phyloP scores from a whole-genome alignment of 2,113 vertebrate genomes.

The Tychaedon coryphoeus region DNA sequence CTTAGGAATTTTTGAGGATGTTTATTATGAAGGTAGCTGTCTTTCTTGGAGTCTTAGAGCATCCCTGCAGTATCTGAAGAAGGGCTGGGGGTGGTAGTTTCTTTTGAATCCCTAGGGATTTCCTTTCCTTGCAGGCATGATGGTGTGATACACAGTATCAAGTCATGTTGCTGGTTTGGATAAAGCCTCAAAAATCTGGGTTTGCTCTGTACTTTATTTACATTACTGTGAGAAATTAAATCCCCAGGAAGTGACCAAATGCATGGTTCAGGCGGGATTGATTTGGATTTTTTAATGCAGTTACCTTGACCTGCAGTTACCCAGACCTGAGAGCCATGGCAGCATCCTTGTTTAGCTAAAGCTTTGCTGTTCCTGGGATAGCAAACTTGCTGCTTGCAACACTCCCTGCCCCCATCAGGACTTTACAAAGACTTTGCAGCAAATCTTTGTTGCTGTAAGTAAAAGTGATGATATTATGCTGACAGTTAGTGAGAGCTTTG shows the following conservation, averaged over 20 bases:
- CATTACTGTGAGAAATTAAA: background rate
- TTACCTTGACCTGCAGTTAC: background rate
- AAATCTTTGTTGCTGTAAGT: background rate
- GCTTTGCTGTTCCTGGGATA: background rate
- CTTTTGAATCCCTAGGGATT: background rate
- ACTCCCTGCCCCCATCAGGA: background rate
- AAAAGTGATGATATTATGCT: background rate
- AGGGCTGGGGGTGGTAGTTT: background rate
- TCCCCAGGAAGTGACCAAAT: background rate
- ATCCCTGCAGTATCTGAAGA: background rate
- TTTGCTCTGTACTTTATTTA: background rate
- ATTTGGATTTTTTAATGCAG: background rate
- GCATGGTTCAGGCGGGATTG: background rate
- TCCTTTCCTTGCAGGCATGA: background rate
- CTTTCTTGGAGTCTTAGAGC: background rate
- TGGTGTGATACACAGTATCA: background rate
- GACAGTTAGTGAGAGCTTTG: background rate
- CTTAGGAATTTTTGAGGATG: background rate
- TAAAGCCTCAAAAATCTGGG: background rate
- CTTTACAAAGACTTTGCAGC: background rate
- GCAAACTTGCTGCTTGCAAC: background rate
- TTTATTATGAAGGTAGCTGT: background rate
- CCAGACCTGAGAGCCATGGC: background rate
- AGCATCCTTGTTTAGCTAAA: background rate
- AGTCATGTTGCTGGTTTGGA: background rate